A percentile compares a stretch with the other conserved stretches of the same genome.
phyloP scores from a whole-genome alignment of 92 coral and sea anemone species.

The Meandrina meandrites region DNA sequence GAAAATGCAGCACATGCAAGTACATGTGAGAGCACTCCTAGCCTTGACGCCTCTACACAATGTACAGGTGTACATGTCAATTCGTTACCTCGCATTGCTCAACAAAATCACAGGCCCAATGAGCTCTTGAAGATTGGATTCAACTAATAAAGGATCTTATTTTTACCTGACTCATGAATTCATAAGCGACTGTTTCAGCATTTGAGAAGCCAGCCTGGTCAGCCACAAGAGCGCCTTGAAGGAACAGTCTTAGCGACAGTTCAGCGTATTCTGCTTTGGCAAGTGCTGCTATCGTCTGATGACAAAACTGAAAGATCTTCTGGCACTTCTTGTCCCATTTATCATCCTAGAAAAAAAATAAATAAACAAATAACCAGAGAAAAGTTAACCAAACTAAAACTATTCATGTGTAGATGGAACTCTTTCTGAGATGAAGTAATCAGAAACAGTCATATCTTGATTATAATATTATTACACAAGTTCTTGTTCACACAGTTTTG shows the following conservation, averaged over 20 bases:
- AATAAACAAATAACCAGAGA: neutral
- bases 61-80: too few species aligned
- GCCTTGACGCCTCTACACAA: too few species aligned
- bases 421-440: neutral
- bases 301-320: constrained; percentile 99
- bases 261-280: constrained; percentile 98
- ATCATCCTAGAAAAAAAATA: constrained; percentile 73
- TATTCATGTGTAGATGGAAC: too few species aligned
- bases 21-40: too few species aligned
- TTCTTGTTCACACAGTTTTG: too few species aligned
- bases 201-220: constrained; percentile 89
- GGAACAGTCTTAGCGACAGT: constrained; percentile 85
- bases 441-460: too few species aligned
- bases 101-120: too few species aligned
- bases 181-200: constrained; percentile 98
- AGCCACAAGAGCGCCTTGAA: constrained; percentile 97
- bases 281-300: constrained; percentile 94
- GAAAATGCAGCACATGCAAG: too few species aligned
- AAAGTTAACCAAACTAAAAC: neutral
- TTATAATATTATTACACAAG: too few species aligned
- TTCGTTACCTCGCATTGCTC: too few species aligned
- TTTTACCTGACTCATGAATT: constrained; percentile 97
- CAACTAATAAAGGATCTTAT: neutral
- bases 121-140: too few species aligned
- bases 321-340: constrained; percentile 99